Percentiles rank a stretch among this genome's conserved stretches.
These are phyloP conservation scores for Zalophus californianus DNA, from an alignment of 2,797 vertebrate species.

Conservation along the genomic window DNA sequence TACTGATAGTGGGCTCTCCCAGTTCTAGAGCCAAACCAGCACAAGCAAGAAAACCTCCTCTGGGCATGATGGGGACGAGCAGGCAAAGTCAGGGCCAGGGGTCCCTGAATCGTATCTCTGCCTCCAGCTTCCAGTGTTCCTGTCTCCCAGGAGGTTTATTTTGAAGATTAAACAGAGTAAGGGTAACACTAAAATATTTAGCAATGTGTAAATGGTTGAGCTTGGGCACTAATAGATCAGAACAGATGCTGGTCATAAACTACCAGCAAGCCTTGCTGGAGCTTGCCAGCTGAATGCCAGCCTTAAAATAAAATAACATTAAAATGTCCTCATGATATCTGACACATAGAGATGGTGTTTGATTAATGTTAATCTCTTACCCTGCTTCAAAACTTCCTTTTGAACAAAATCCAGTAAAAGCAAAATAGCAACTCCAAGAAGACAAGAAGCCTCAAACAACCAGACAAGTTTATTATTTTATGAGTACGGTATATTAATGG, in stretches of 20 bases:
- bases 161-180: slow-evolving; percentile 36
- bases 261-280: not conserved
- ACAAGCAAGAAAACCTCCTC: not conserved
- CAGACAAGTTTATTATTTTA: not conserved
- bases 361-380: not conserved
- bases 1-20: not conserved
- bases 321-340: slow-evolving; percentile 25
- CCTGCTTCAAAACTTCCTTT: not conserved
- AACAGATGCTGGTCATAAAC: slow-evolving; percentile 70
- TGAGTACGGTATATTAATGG: not conserved
- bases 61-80: not conserved
- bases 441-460: not conserved
- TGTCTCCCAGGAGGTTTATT: not conserved
- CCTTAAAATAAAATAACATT: slow-evolving; percentile 25
- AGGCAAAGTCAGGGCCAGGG: not conserved
- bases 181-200: slow-evolving; percentile 60
- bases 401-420: slow-evolving; percentile 39
- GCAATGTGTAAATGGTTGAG: slow-evolving; percentile 50
- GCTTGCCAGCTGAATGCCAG: not conserved
- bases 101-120: not conserved
- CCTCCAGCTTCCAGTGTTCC: not conserved
- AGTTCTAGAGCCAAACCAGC: not conserved
- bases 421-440: not conserved
- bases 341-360: slow-evolving; percentile 9
- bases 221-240: slow-evolving; percentile 52